Evolutionary conservation across 2,797 vertebrate genomes (phyloP), one percentile per base, ranked within the genome.

Genomic region (Decapterus maruadsi): DNA sequence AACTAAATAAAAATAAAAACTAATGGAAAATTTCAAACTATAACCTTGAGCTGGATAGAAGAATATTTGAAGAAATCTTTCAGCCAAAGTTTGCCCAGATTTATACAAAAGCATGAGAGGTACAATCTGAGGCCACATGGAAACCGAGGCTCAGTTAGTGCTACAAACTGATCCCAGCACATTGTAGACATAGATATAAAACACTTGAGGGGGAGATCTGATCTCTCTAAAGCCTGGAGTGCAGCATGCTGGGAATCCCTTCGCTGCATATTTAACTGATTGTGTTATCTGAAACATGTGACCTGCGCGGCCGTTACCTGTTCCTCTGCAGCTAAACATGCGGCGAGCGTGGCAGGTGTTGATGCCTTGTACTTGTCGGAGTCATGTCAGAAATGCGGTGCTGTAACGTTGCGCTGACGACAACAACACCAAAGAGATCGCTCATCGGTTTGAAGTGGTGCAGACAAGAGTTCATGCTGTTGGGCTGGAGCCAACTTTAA

Each of bases 381-480:
- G 78, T 64, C 58, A 78, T 67, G 67, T 45, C 68, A 85, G 78
- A 83, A 75, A 85, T 83, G 81, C 3, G 17, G 17, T 0, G 9
- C 59, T 19, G 75, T 78, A 57, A 80, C 83, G 70, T 63, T 8
- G 9, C 1, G 68, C 75, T 77, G 76, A 82, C 10, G 19, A 26
- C 45, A 29, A 78, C 65, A 65, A 81, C 77, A 65, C 82, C 75
- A 82, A 86, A 84, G 81, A 86, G 29, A 70, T 83, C 11, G 48
- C 40, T 82, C 75, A 75, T 60, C 36, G 20, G 43, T 48, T 16
- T 76, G 17, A 6, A 11, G 31, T 17, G 8, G 81, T 64, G 83
- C 60, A 43, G 84, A 88, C 83, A 80, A 80, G 78, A 72, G 78
- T 65, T 73, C 53, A 66, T 65, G 66, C 34, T n/a, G 67, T 57